Conservation (phyloP, 2,113 vertebrate genomes). For the Cercopithecus mona region DNA sequence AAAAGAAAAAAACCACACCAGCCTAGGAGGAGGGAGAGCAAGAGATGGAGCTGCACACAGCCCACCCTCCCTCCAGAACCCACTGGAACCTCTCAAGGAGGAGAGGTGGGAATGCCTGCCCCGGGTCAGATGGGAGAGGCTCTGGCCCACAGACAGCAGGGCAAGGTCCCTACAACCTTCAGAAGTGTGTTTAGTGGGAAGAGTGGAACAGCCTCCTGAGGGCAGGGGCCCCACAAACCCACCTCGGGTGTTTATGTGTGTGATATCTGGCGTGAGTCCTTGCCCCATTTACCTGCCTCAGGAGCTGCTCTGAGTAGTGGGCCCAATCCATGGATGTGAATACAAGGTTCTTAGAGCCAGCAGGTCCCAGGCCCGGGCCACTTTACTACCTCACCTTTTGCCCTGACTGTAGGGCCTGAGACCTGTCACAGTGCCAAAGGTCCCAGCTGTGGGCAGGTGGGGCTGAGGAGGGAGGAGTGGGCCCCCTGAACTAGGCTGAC, state of each 20-base stretch:
- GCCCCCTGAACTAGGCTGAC: slow-evolving; percentile 78
- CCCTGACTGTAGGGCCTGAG: background rate
- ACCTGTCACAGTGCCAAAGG: background rate
- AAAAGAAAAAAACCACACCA: slow-evolving; percentile 33
- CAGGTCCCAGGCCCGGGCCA: background rate
- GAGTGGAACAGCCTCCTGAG: background rate
- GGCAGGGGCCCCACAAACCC: background rate
- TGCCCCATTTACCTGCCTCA: background rate
- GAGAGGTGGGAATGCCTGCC: background rate
- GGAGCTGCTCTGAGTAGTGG: background rate
- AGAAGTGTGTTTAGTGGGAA: background rate
- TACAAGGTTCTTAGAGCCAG: background rate
- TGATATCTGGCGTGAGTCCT: background rate
- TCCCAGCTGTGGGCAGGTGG: background rate
- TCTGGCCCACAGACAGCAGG: rapidly evolving
- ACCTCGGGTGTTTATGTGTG: background rate
- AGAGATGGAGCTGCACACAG: background rate
- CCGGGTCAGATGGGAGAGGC: background rate
- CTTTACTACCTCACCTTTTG: background rate
- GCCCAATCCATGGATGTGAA: background rate
- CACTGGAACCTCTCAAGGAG: background rate
- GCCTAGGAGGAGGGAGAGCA: background rate
- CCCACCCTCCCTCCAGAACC: background rate
- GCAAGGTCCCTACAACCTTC: background rate
- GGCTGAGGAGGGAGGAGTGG: background rate